phyloP scores from a whole-genome alignment of 2,113 vertebrate genomes.

The Megaleporinus macrocephalus region DNA sequence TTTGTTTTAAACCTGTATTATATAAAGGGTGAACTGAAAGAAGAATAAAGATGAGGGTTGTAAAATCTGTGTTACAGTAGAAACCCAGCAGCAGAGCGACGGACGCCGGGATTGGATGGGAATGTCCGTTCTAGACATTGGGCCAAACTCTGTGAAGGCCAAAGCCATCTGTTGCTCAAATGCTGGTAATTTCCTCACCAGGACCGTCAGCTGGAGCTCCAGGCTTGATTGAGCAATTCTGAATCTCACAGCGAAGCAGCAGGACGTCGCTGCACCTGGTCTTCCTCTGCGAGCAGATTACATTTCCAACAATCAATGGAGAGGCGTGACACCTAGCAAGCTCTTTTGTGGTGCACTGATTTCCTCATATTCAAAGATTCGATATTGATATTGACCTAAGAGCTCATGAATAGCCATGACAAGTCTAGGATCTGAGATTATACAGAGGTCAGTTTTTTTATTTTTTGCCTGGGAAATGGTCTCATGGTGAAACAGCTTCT shows the following conservation, averaged over 20 bases:
- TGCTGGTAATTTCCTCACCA: constrained; percentile 58
- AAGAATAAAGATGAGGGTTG: no score
- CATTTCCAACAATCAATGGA: not conserved
- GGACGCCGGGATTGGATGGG: constrained; percentile 22
- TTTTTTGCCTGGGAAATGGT: no score
- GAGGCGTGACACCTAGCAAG: not conserved
- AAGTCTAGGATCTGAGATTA: not conserved
- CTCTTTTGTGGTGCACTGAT: not conserved
- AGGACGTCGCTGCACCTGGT: constrained; percentile 52
- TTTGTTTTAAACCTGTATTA: no score
- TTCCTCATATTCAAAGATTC: not conserved
- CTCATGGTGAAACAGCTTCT: no score
- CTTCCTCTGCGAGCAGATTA: constrained; percentile 48
- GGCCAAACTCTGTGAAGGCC: constrained; percentile 41
- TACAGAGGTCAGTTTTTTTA: not conserved
- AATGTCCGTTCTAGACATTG: constrained; percentile 25
- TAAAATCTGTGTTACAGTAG: not conserved
- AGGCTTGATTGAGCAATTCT: constrained; percentile 59
- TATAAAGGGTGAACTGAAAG: no score
- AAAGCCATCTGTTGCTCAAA: constrained; percentile 60
- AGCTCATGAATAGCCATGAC: not conserved
- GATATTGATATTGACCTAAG: not conserved
- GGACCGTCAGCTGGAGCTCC: constrained; percentile 57
- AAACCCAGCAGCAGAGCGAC: not conserved
- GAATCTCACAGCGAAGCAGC: constrained; percentile 40